A percentile compares a stretch with the other conserved stretches of the same genome.
Conservation (phyloP, 2,113 vertebrate genomes). For the Seriola dumerili region DNA sequence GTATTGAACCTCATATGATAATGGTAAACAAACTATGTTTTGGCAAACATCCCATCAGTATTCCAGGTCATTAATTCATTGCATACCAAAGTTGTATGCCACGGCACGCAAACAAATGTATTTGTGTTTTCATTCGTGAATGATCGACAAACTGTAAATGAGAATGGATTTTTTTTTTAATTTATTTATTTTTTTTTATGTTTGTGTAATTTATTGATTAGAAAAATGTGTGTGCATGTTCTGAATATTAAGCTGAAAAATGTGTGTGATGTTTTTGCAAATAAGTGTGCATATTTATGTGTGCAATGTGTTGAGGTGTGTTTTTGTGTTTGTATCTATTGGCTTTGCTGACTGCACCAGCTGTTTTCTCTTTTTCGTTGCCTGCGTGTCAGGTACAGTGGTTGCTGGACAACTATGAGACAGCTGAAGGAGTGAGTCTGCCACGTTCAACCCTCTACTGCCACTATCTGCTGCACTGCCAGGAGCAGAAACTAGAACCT, state of each 20-base stretch:
- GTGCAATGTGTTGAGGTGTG: neutral
- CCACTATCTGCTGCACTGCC: conserved; percentile 96
- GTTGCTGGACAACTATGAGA: conserved; percentile 97
- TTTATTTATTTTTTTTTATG: conserved; percentile 12
- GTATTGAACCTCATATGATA: conserved; percentile 56
- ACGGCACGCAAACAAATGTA: conserved; percentile 81
- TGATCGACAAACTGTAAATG: conserved; percentile 31
- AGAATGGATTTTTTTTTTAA: conserved; percentile 28
- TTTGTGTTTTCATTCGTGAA: conserved; percentile 69
- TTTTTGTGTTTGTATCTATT: conserved; percentile 2
- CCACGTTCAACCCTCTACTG: conserved; percentile 96
- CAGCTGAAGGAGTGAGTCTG: conserved; percentile 94
- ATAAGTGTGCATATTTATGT: neutral
- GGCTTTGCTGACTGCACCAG: conserved; percentile 80
- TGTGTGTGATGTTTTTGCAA: conserved; percentile 13
- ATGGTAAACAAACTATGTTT: conserved; percentile 50
- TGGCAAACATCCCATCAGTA: conserved; percentile 74
- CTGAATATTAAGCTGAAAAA: neutral
- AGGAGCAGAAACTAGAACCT: conserved; percentile 95
- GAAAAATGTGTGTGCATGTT: conserved; percentile 49
- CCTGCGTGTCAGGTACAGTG: conserved; percentile 91
- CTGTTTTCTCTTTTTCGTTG: conserved; percentile 65
- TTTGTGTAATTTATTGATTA: neutral
- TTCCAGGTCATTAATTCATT: conserved; percentile 76
- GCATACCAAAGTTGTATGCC: conserved; percentile 86